Evolutionary conservation across 2,888 invertebrate species (phyloP).

Genomic region (Conus canariensis): DNA sequence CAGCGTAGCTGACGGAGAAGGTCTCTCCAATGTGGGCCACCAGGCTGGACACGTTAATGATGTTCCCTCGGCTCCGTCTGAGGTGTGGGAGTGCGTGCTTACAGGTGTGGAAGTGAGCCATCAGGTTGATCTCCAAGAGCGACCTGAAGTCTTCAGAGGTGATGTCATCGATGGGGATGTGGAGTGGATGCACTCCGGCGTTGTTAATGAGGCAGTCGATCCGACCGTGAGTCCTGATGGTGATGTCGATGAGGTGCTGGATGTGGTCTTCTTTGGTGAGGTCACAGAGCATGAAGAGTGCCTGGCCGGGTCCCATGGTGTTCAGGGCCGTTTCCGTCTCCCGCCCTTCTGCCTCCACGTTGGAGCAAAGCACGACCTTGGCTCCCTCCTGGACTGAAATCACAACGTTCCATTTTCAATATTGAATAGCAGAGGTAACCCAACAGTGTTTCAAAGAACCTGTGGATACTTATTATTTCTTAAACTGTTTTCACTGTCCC

Average conservation of each 20-base stretch:
- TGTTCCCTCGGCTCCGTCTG: background rate
- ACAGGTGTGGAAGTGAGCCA: background rate
- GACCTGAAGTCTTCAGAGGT: background rate
- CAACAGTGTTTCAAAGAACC: too few species aligned
- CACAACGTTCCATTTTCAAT: background rate
- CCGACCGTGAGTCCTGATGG: constrained; percentile 71
- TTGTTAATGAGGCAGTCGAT: constrained; percentile 77
- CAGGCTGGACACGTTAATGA: background rate
- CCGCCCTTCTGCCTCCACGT: constrained; percentile 67
- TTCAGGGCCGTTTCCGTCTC: constrained; percentile 69
- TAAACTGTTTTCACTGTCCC: too few species aligned
- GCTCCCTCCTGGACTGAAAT: background rate
- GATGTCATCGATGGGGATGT: constrained; percentile 17
- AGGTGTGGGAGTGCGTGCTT: constrained; percentile 7
- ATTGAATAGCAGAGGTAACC: too few species aligned
- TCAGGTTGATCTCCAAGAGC: constrained; percentile 11
- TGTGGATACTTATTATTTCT: too few species aligned
- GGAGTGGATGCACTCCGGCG: constrained; percentile 65
- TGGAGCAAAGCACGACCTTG: background rate
- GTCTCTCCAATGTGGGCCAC: background rate
- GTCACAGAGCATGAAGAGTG: constrained; percentile 71
- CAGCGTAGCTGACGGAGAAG: background rate
- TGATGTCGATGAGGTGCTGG: constrained; percentile 71
- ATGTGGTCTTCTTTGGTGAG: constrained; percentile 72
- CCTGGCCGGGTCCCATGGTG: constrained; percentile 67